Conservation (phyloP, 1,140 invertebrate genomes). For the Drepana arcuata region DNA sequence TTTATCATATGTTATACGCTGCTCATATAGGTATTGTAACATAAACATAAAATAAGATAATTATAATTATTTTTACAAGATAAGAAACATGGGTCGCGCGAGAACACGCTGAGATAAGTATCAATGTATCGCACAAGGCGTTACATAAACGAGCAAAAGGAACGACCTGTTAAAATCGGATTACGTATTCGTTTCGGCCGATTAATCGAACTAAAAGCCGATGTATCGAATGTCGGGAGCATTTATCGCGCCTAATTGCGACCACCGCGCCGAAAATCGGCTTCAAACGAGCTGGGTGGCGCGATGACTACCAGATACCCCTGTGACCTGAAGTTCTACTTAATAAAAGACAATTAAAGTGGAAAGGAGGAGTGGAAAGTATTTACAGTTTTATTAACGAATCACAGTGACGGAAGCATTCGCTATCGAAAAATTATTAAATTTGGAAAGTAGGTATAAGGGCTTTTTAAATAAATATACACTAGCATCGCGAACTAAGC, state of each 20-base stretch:
- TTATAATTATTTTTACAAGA: too few species aligned
- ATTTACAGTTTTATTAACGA: neutral
- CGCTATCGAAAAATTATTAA: neutral
- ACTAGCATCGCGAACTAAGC: too few species aligned
- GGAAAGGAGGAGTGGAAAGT: neutral
- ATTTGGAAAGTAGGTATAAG: too few species aligned
- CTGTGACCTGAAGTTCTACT: conserved; percentile 5
- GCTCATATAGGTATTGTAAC: too few species aligned
- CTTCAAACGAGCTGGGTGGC: conserved; percentile 46
- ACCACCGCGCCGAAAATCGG: conserved; percentile 55
- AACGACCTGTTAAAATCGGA: conserved; percentile 54
- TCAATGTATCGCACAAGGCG: conserved; percentile 33
- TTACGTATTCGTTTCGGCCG: conserved; percentile 48
- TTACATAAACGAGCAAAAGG: conserved; percentile 52
- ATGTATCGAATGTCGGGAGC: conserved; percentile 54
- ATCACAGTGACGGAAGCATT: neutral
- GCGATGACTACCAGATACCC: conserved; percentile 41
- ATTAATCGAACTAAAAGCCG: conserved; percentile 59
- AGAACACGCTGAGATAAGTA: conserved; percentile 35
- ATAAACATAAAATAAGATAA: too few species aligned
- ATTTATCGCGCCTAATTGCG: conserved; percentile 66
- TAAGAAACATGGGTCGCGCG: too few species aligned
- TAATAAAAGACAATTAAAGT: too few species aligned
- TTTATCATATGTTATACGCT: too few species aligned
- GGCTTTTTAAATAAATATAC: too few species aligned